Conservation (phyloP, 2,888 invertebrate species). For the Prenolepis imparis region DNA sequence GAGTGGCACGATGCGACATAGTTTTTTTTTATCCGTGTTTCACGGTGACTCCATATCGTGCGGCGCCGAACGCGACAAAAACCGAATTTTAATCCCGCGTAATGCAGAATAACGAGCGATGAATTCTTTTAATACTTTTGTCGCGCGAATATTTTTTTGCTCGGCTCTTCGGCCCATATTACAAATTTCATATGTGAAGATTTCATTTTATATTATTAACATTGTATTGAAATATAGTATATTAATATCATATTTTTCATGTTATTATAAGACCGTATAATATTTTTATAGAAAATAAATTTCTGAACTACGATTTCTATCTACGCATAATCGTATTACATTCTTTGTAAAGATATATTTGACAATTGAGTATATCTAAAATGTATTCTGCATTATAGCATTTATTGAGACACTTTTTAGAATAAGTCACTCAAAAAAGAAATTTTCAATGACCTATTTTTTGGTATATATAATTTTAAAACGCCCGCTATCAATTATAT, state of each 20-base stretch:
- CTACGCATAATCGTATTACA: not conserved
- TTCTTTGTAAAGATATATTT: constrained; percentile 13
- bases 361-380: not conserved
- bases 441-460: not conserved
- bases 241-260: constrained; percentile 6
- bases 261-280: constrained; percentile 23
- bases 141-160: constrained; percentile 34
- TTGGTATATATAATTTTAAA: not conserved
- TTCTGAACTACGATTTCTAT: constrained; percentile 17
- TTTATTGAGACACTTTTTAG: not conserved
- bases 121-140: constrained; percentile 25
- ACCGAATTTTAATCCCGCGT: constrained; percentile 40
- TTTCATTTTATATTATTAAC: constrained; percentile 35
- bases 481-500: not conserved
- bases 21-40: constrained; percentile 44
- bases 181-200: constrained; percentile 23
- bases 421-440: not conserved
- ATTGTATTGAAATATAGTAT: constrained; percentile 6
- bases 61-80: constrained; percentile 23
- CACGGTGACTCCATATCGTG: not conserved
- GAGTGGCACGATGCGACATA: constrained; percentile 28
- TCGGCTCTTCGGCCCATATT: not conserved
- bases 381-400: not conserved
- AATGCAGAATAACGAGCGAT: constrained; percentile 33
- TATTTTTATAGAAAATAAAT: constrained; percentile 17